Evolutionary conservation across 1,140 invertebrate species (phyloP).

Genomic region (Glossosoma conforme): DNA sequence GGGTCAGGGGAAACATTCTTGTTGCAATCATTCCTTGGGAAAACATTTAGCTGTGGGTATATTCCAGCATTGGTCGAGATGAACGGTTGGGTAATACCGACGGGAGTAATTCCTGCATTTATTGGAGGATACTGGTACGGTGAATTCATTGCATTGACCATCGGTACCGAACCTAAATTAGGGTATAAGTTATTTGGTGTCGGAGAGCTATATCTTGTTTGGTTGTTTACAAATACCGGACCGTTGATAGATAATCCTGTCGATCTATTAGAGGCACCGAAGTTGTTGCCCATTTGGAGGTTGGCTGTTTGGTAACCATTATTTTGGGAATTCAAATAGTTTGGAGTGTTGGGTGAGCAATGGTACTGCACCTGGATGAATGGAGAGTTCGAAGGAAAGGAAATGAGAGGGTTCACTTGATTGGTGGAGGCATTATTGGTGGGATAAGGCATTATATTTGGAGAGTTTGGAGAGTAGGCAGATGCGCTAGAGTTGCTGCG

Average conservation of each 20-base stretch:
- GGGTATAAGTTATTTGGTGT: too few species aligned
- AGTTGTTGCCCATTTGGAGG: neutral
- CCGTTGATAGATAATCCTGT: too few species aligned
- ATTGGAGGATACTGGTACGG: neutral
- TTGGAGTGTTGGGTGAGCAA: slow-evolving; percentile 1
- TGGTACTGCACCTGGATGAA: slow-evolving; percentile 21
- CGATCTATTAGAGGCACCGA: too few species aligned
- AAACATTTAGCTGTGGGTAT: slow-evolving; percentile 19
- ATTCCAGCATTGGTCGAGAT: slow-evolving; percentile 7
- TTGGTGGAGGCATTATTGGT: slow-evolving; percentile 5
- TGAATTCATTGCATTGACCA: too few species aligned
- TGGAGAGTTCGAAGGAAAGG: slow-evolving; percentile 17
- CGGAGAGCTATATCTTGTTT: slow-evolving; percentile 1
- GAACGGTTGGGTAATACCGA: neutral
- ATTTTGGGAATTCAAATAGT: slow-evolving; percentile 10
- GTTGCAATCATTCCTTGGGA: too few species aligned
- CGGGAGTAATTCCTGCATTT: neutral
- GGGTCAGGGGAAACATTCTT: slow-evolving; percentile 1
- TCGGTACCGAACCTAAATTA: too few species aligned
- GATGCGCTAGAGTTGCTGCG: slow-evolving; percentile 22
- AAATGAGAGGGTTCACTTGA: slow-evolving; percentile 24
- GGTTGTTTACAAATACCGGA: slow-evolving; percentile 11
- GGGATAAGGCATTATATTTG: slow-evolving; percentile 21
- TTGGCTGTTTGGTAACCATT: slow-evolving; percentile 12
- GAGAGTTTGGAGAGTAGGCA: slow-evolving; percentile 11